These are phyloP conservation scores for Seriola aureovittata DNA, from an alignment of 2,113 vertebrate species.

Conservation along the genomic window DNA sequence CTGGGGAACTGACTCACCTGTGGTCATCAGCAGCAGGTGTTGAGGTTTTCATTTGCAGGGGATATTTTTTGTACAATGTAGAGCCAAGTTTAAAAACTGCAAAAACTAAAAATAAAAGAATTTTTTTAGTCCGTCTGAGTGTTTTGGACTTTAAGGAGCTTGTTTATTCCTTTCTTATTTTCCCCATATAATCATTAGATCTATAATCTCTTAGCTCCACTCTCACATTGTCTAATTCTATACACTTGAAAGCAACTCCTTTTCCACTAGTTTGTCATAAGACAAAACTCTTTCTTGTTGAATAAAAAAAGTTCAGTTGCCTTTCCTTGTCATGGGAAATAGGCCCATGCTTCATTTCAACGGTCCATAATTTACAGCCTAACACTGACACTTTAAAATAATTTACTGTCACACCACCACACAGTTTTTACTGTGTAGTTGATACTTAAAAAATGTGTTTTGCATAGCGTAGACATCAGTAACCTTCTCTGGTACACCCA, in stretches of 20 bases:
- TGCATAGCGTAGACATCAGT: background rate
- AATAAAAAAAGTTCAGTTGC: too few species aligned
- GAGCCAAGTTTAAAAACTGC: background rate
- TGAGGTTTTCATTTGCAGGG: background rate
- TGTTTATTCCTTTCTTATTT: background rate
- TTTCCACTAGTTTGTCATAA: too few species aligned
- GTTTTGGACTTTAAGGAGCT: background rate
- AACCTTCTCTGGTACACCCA: constrained; percentile 10
- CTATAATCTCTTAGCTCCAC: background rate
- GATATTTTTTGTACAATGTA: background rate
- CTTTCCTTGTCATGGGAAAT: background rate
- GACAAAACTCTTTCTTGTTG: too few species aligned
- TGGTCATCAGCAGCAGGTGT: constrained; percentile 16
- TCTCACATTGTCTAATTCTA: too few species aligned
- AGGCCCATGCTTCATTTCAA: background rate
- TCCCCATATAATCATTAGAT: background rate
- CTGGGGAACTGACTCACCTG: background rate
- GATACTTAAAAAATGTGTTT: constrained; percentile 1
- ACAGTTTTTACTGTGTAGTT: background rate
- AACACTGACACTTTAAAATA: background rate
- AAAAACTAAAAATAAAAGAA: background rate
- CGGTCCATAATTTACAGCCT: background rate
- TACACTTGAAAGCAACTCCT: background rate
- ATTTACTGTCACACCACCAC: background rate
- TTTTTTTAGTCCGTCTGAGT: background rate